Evolutionary conservation across 2,797 vertebrate species (phyloP).

Genomic region (Microchirus variegatus): DNA sequence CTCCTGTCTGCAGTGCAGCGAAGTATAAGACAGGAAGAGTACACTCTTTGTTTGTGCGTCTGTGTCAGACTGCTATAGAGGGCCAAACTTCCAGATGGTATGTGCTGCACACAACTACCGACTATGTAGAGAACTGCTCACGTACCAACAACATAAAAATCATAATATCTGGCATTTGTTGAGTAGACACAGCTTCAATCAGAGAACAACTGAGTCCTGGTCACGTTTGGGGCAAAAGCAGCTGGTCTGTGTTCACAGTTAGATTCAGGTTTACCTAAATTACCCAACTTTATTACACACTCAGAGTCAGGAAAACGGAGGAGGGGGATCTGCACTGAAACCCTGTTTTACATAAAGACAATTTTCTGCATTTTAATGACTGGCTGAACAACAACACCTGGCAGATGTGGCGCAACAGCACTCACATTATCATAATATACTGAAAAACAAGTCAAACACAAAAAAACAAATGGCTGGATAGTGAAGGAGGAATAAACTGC

Average conservation of each 20-base stretch:
- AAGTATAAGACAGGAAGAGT: constrained; percentile 35
- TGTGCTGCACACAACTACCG: constrained; percentile 61
- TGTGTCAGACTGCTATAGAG: constrained; percentile 53
- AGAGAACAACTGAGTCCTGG: constrained; percentile 1
- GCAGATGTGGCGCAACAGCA: constrained; percentile 26
- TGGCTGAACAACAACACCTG: constrained; percentile 31
- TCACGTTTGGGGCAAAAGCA: neutral
- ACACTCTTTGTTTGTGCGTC: constrained; percentile 47
- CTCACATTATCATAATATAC: constrained; percentile 29
- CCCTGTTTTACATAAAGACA: constrained; percentile 29
- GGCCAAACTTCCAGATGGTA: constrained; percentile 72
- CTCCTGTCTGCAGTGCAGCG: constrained; percentile 14
- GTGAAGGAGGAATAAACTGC: constrained; percentile 20
- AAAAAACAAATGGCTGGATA: constrained; percentile 5
- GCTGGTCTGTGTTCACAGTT: constrained; percentile 17
- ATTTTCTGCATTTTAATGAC: constrained; percentile 29
- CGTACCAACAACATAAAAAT: constrained; percentile 37
- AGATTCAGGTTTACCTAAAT: constrained; percentile 26
- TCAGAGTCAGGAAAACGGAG: neutral
- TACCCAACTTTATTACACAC: constrained; percentile 2
- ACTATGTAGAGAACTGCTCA: constrained; percentile 59
- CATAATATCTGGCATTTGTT: constrained; percentile 50
- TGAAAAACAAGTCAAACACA: constrained; percentile 11
- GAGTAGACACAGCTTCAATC: constrained; percentile 20
- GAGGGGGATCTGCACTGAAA: constrained; percentile 8